Base-by-base conservation (phyloP, 2,888 invertebrate species). In the Adineta ricciae region DNA sequence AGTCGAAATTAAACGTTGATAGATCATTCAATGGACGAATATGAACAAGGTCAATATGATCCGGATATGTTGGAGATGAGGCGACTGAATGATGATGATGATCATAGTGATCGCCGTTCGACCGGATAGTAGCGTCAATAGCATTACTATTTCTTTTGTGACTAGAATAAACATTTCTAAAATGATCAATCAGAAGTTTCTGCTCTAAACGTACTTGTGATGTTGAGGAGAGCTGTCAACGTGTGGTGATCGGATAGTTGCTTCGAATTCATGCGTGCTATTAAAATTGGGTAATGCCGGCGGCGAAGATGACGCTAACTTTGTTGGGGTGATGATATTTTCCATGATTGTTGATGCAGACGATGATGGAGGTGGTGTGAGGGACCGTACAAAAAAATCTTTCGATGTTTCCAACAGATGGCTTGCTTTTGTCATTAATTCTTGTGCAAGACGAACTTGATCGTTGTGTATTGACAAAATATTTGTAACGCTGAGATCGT, bases 331-430 rank as follows among this genome's bases (percentile, higher is more conserved):
- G 11, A 8, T 46, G 5, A 46, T 46, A 5, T 46, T 46, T 5
- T 46, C 46, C 5, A 46, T 46, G 11, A 41, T 24, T 21, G 78
- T 19, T 38, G 41, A 41, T 64, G 32, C 4, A 14, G 54, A 8
- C 16, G 72, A 19, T 19, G 72, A 16, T 72, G 27, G 27, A 5
- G 41, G 21, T 41, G 78, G 78, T 11, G 41, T 41, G 14, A 24
- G 1, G 14, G 24, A 5, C n/a, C 14, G 21, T 9, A 41, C 11
- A 41, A 78, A 78, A 21, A 78, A 41, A 41, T 78, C 78, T 41
- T 78, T 78, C 41, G 78, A 78, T 78, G 41, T 78, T 78, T 78
- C 78, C 14, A 78, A 24, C n/a, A 78, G n/a, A 24, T 41, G 78
- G 41, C n/a, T 78, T 7, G 78, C 41, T 78, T 41, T 78, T 78